Conservation (phyloP, 2,797 vertebrate species). For the Erethizon dorsatum region DNA sequence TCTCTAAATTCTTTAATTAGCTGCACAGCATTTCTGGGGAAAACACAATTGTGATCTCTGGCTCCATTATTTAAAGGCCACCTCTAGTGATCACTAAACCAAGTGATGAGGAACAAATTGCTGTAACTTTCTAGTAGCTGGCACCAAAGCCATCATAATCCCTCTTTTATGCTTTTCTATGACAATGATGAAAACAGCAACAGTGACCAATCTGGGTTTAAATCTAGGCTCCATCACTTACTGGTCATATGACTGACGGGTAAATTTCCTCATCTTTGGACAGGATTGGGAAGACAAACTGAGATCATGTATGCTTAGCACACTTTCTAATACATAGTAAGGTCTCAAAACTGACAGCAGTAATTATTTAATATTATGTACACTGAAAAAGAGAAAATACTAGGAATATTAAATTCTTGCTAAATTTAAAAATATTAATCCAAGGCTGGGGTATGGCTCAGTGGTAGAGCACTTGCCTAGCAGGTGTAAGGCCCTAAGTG, state of each 20-base stretch:
- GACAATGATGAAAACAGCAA: background rate
- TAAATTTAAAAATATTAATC: background rate
- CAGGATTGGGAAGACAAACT: background rate
- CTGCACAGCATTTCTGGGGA: background rate
- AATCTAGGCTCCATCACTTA: background rate
- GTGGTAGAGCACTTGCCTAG: background rate
- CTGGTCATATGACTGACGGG: background rate
- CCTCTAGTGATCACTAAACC: background rate
- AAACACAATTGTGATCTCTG: slow-evolving; percentile 11
- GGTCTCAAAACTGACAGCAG: slow-evolving; percentile 35
- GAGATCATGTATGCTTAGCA: background rate
- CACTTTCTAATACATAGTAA: background rate
- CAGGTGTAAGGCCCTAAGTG: background rate
- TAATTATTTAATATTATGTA: slow-evolving; percentile 3
- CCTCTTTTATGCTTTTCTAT: background rate
- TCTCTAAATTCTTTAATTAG: slow-evolving; percentile 46
- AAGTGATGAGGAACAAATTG: background rate
- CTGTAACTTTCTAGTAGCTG: background rate
- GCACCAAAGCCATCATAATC: background rate
- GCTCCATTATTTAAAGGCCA: slow-evolving; percentile 21
- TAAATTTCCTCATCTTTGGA: slow-evolving; percentile 5
- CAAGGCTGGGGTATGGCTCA: background rate
- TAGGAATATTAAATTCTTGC: background rate
- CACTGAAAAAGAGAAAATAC: slow-evolving; percentile 37
- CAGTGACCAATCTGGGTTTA: slow-evolving; percentile 31